Evolutionary conservation across 2,888 invertebrate species (phyloP), one percentile per base, ranked within the genome.

Genomic region (Drosophila setosimentum): DNA sequence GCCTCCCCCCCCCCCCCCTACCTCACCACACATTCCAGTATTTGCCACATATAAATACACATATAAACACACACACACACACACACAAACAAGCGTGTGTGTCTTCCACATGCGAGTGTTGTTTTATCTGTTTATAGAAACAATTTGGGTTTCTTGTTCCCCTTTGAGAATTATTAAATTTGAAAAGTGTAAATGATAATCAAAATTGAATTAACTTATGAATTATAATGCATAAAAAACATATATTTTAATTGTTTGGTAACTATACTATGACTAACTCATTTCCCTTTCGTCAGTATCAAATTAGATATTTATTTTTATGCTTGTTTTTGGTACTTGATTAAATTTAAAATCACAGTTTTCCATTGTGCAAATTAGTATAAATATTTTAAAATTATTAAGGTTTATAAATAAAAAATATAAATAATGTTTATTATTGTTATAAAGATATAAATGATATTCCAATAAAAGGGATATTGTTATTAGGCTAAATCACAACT

Each of bases 21-120:
- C 16, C 40, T 2, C 7, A 5, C n/a, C 54, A 24, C 6, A 30
- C 29, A 35, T 29, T 16, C 37, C 35, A 7, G 11, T 5, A 54
- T 24, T 24, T 48, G 5, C 24, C 29, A 49, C 29, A 51, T 16
- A 16, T 24, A 24, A 45, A 16, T 7, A 8, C 45, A 45, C 21
- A 45, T 11, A 4, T 33, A 40, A n/a, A 40, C 13, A 45, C 21
- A 45, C 42, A 40, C 18, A 37, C 18, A 8, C 33, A 0, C 5
- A 35, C 35, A 35, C 33, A 33, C 16, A 37, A n/a, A n/a, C 18
- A 13, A 16, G 0, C 11, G 24, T 24, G 24, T 54, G 18, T 35
- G 21, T 24, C 33, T 55, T 21, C 1, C 24, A 11, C 49, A 32
- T 11, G 32, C 66, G 75, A 76, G 76, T 53, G 77, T 37, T 29